These are phyloP conservation scores for Erebia aethiops DNA, from an alignment of 2,888 invertebrate species.

Conservation along the genomic window DNA sequence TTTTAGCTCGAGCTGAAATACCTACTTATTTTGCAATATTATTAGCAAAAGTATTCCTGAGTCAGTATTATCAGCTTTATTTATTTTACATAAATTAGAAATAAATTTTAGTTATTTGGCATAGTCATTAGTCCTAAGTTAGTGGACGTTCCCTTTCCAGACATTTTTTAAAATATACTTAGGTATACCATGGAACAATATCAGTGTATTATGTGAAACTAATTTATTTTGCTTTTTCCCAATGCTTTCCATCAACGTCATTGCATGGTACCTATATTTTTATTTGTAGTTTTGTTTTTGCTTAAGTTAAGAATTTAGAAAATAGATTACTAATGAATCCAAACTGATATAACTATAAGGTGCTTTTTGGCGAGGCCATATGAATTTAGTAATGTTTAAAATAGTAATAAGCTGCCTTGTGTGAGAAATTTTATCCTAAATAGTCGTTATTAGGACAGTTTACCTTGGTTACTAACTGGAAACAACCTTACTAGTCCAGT, in stretches of 20 bases:
- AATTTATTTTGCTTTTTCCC: conserved; percentile 40
- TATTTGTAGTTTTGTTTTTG: not conserved
- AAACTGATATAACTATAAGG: too few relatives aligned
- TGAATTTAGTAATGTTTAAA: too few relatives aligned
- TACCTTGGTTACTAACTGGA: too few relatives aligned
- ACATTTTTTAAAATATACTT: not conserved
- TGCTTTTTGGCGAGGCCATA: too few relatives aligned
- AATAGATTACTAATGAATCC: too few relatives aligned
- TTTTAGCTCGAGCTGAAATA: not conserved
- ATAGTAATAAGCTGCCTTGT: too few relatives aligned
- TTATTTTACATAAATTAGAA: not conserved
- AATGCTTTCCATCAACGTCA: conserved; percentile 57
- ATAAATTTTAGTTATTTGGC: not conserved
- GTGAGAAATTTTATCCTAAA: too few relatives aligned
- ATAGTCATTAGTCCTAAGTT: not conserved
- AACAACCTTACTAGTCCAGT: too few relatives aligned
- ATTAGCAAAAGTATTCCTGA: not conserved
- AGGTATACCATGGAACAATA: not conserved
- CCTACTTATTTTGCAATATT: conserved; percentile 23
- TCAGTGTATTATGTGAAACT: conserved; percentile 30
- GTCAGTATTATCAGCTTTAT: not conserved
- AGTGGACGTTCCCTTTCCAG: not conserved
- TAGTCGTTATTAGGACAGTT: too few relatives aligned
- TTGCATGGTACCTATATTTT: conserved; percentile 58
- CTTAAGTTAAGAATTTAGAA: not conserved